A percentile compares a stretch with the other conserved stretches of the same genome.
Evolutionary conservation across 2,888 invertebrate species (phyloP).

Genomic region (Ichneumon xanthorius): DNA sequence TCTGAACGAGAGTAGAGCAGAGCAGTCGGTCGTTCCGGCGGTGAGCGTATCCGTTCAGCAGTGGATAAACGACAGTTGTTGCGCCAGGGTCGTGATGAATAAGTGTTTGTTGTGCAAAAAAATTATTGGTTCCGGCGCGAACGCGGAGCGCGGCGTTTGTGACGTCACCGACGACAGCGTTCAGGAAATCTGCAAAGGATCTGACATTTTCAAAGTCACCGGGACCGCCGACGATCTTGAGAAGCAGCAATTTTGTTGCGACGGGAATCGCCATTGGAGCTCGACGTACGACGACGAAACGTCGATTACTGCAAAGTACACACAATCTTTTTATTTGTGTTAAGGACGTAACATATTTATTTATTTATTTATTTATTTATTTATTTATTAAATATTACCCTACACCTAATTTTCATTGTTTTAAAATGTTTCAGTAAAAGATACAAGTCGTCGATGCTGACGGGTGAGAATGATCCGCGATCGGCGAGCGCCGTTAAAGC

Average conservation of each 20-base stretch:
- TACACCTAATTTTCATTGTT: conserved; percentile 48
- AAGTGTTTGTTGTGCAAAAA: conserved; percentile 79
- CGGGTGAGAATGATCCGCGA: conserved; percentile 85
- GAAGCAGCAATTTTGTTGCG: conserved; percentile 75
- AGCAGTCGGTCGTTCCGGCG: conserved; percentile 62
- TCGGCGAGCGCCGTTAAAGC: conserved; percentile 86
- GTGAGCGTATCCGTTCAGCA: conserved; percentile 75
- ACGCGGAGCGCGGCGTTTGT: conserved; percentile 72
- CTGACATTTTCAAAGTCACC: conserved; percentile 76
- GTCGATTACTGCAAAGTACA: conserved; percentile 29
- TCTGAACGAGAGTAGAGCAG: conserved; percentile 69
- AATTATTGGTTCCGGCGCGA: conserved; percentile 27
- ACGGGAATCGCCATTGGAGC: conserved; percentile 43
- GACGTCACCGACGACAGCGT: conserved; percentile 68
- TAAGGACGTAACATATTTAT: no score
- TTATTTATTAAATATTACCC: no score
- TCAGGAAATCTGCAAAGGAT: conserved; percentile 75
- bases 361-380: no score
- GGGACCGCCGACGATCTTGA: conserved; percentile 62
- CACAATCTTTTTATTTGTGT: no score
- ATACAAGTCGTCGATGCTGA: conserved; percentile 85
- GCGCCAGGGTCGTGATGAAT: conserved; percentile 79
- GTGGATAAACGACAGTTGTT: conserved; percentile 82
- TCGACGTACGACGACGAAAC: conserved; percentile 27
- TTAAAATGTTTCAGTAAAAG: conserved; percentile 46